phyloP scores from a whole-genome alignment of 2,888 invertebrate genomes.

The Eupithecia abbreviata region DNA sequence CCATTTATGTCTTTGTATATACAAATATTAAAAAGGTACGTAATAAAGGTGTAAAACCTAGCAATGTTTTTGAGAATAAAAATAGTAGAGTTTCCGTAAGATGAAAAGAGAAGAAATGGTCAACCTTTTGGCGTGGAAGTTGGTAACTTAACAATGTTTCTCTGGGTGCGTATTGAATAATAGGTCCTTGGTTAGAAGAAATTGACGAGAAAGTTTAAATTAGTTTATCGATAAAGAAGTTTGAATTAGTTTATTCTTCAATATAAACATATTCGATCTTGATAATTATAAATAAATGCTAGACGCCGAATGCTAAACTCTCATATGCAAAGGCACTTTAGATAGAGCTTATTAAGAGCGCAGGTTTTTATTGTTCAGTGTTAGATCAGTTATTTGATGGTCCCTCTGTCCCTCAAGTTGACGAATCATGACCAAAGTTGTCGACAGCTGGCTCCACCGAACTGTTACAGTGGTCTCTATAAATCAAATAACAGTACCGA shows the following conservation, averaged over 20 bases:
- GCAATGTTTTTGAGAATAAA: neutral
- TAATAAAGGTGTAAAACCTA: too few species aligned
- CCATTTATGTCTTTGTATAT: too few species aligned
- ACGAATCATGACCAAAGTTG: slow-evolving; percentile 46
- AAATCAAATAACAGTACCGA: slow-evolving; percentile 67
- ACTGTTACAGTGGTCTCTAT: slow-evolving; percentile 68
- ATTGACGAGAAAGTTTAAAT: neutral
- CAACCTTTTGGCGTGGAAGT: neutral
- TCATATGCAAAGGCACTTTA: too few species aligned
- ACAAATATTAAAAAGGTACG: too few species aligned
- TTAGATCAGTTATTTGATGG: neutral
- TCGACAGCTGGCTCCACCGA: slow-evolving; percentile 54
- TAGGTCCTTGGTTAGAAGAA: neutral
- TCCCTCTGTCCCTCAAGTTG: neutral
- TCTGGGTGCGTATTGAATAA: neutral
- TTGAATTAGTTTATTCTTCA: neutral
- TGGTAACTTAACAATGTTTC: neutral
- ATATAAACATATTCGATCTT: too few species aligned
- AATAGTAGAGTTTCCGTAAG: neutral
- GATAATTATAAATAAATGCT: too few species aligned
- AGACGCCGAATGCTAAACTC: too few species aligned
- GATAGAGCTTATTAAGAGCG: neutral
- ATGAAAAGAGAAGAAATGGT: neutral
- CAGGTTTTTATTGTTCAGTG: neutral
- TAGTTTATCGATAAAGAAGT: neutral